Evolutionary conservation across 2,113 vertebrate species (phyloP).

Genomic region (Atherinomorus stipes): DNA sequence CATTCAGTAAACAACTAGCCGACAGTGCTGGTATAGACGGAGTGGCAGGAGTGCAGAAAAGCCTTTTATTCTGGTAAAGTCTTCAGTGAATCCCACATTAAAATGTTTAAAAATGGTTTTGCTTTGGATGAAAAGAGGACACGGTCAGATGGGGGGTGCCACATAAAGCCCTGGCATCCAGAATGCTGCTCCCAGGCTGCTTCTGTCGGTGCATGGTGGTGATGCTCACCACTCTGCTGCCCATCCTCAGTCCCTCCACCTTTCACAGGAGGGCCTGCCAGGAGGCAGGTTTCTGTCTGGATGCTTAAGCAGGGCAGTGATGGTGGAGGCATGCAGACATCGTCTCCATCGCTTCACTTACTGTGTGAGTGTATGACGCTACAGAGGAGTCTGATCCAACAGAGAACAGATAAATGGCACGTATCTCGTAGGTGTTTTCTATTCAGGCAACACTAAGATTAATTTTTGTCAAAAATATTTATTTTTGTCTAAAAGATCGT

Average conservation of each 20-base stretch:
- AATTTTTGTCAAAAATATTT: conserved; percentile 14
- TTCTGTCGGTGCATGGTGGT: neutral
- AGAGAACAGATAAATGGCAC: conserved; percentile 72
- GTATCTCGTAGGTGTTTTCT: conserved; percentile 48
- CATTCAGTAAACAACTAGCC: neutral
- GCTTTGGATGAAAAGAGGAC: conserved; percentile 39
- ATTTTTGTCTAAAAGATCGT: conserved; percentile 27
- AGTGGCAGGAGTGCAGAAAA: neutral
- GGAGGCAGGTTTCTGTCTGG: neutral
- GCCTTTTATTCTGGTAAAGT: neutral
- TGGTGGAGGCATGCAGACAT: conserved; percentile 9
- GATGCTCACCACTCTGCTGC: neutral
- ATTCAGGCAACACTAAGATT: conserved; percentile 21
- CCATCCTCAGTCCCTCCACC: neutral
- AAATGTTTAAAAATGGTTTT: conserved; percentile 46
- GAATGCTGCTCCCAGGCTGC: conserved; percentile 4
- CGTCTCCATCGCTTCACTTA: neutral
- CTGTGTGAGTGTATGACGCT: conserved; percentile 4
- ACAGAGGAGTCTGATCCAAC: conserved; percentile 16
- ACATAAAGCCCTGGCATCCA: conserved; percentile 8
- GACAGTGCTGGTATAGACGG: neutral
- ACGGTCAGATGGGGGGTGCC: neutral
- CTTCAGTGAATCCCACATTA: neutral
- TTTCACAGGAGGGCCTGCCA: too few species aligned
- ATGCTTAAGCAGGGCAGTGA: conserved; percentile 5